Conservation (phyloP, 1,140 invertebrate genomes). For the Leptopilina clavipes region DNA sequence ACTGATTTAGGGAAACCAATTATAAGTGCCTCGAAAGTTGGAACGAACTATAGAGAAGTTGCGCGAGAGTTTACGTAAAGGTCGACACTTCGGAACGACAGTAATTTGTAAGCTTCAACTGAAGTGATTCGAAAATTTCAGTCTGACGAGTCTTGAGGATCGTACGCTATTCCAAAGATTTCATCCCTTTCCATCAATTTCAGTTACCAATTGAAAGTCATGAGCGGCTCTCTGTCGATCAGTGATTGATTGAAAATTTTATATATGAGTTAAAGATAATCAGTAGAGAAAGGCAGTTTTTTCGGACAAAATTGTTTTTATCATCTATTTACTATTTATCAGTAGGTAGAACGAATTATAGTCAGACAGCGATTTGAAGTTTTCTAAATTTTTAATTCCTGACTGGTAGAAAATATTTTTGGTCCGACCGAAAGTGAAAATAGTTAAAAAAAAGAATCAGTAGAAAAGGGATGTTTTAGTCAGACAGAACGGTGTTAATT, state of each 20-base stretch:
- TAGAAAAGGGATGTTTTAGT: too few species aligned
- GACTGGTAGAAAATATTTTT: too few species aligned
- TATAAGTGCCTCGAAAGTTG: slow-evolving; percentile 41
- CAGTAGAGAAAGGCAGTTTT: too few species aligned
- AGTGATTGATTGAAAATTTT: slow-evolving; percentile 39
- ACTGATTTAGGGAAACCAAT: slow-evolving; percentile 38
- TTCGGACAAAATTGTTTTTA: too few species aligned
- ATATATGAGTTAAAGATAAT: too few species aligned
- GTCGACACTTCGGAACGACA: slow-evolving; percentile 23
- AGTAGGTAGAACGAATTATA: too few species aligned
- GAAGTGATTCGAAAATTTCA: slow-evolving; percentile 21
- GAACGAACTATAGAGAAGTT: slow-evolving; percentile 35
- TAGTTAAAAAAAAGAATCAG: too few species aligned
- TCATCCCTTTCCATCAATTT: slow-evolving; percentile 17
- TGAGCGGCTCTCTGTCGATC: slow-evolving; percentile 15
- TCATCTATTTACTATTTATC: too few species aligned
- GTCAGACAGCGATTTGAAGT: too few species aligned
- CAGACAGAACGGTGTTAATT: too few species aligned
- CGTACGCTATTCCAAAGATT: background rate
- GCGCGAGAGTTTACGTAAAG: background rate
- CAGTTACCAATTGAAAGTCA: background rate
- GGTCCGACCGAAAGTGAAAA: too few species aligned
- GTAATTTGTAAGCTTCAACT: slow-evolving; percentile 24
- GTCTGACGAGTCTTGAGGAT: slow-evolving; percentile 3
- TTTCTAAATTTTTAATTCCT: background rate